These are phyloP conservation scores for Meleagris gallopavo DNA, from an alignment of 2,113 vertebrate species.

Conservation along the genomic window DNA sequence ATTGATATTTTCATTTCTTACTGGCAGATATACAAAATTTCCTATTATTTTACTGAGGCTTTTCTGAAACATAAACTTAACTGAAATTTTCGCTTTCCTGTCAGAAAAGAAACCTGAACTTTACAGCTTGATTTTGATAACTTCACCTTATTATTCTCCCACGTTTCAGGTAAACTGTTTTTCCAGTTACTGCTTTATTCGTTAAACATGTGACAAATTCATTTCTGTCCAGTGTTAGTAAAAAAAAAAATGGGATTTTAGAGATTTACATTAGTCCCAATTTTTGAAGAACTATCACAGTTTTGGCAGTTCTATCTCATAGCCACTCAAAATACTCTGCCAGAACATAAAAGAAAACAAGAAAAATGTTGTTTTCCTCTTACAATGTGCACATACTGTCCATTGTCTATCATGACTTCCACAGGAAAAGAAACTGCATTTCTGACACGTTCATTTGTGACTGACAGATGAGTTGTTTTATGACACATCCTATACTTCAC, in stretches of 20 bases:
- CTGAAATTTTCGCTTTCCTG: neutral
- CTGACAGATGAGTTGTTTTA: neutral
- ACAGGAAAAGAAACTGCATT: neutral
- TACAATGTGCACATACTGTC: neutral
- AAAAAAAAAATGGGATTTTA: neutral
- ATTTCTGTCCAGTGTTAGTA: neutral
- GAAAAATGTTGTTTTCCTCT: neutral
- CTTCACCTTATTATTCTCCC: neutral
- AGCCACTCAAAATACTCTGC: neutral
- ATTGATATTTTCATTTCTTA: neutral
- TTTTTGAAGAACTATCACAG: neutral
- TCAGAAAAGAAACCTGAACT: neutral
- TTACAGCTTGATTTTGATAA: constrained; percentile 22
- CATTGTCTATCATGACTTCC: neutral
- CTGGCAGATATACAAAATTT: neutral
- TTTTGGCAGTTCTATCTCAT: neutral
- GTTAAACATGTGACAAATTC: neutral
- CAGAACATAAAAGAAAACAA: neutral
- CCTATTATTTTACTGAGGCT: neutral
- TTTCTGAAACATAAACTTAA: neutral
- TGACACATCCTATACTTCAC: neutral
- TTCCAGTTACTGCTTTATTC: neutral
- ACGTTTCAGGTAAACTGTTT: neutral
- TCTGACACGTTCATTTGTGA: neutral
- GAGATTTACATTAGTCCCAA: neutral